Conservation (phyloP, 2,113 vertebrate genomes). For the Ranitomeya variabilis region DNA sequence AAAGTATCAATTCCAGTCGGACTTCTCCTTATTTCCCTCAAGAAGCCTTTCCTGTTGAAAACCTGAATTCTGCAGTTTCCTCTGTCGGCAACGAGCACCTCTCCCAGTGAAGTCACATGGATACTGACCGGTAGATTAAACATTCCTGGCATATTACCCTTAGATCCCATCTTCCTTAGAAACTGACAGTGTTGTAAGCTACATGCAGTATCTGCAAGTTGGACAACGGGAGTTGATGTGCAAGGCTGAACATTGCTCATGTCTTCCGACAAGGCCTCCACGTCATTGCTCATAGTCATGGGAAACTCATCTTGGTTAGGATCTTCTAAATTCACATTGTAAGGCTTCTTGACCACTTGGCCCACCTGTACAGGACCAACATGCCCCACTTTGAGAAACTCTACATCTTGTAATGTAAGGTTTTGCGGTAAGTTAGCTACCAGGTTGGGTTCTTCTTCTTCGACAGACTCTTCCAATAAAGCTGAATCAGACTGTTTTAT, state of each 20-base stretch:
- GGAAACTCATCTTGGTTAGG: constrained; percentile 62
- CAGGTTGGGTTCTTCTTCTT: constrained; percentile 85
- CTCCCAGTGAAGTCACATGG: constrained; percentile 85
- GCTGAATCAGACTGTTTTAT: constrained; percentile 90
- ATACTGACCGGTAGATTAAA: constrained; percentile 94
- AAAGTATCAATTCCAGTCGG: constrained; percentile 95
- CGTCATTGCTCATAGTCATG: constrained; percentile 74
- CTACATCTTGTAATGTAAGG: constrained; percentile 88
- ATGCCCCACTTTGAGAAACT: constrained; percentile 82
- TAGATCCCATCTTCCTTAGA: constrained; percentile 95
- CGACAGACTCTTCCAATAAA: constrained; percentile 83
- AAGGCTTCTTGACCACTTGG: constrained; percentile 83
- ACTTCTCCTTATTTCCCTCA: constrained; percentile 92
- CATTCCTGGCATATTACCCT: constrained; percentile 89
- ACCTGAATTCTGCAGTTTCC: constrained; percentile 95
- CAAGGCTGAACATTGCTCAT: constrained; percentile 66
- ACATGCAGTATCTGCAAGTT: constrained; percentile 65
- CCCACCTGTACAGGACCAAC: constrained; percentile 83
- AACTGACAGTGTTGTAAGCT: constrained; percentile 86
- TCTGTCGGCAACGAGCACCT: constrained; percentile 92
- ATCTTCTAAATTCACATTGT: constrained; percentile 82
- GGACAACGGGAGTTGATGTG: constrained; percentile 79
- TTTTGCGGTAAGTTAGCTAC: constrained; percentile 78
- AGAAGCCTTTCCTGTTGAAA: constrained; percentile 93
- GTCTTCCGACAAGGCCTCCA: constrained; percentile 79